These are phyloP conservation scores for Cepaea nemoralis DNA, from an alignment of 1,140 invertebrate species.

Conservation along the genomic window DNA sequence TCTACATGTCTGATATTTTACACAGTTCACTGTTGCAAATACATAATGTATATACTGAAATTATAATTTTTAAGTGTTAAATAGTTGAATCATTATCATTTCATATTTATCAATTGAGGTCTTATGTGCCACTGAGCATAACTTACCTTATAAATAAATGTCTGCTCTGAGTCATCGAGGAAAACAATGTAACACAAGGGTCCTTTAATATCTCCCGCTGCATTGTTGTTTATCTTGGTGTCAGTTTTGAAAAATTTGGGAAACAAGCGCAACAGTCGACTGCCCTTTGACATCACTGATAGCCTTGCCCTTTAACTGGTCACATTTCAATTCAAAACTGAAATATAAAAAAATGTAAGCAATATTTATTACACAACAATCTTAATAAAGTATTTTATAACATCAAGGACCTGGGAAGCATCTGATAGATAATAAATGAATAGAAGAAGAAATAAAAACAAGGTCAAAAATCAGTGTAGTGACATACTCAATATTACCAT, in stretches of 20 bases:
- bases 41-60: not conserved
- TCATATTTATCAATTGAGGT: not conserved
- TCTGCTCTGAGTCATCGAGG: slow-evolving; percentile 60
- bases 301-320: not conserved
- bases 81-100: not conserved
- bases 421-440: too few species aligned
- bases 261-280: slow-evolving; percentile 54
- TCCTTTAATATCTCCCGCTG: slow-evolving; percentile 41
- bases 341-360: not conserved
- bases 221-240: slow-evolving; percentile 47
- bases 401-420: too few species aligned
- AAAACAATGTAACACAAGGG: slow-evolving; percentile 53
- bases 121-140: not conserved
- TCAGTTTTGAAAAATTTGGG: slow-evolving; percentile 57
- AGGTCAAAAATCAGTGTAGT: too few species aligned
- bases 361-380: too few species aligned
- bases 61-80: not conserved
- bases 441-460: too few species aligned
- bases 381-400: too few species aligned
- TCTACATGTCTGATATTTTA: too few species aligned
- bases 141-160: slow-evolving; percentile 57
- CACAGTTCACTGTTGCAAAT: not conserved
- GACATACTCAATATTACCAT: too few species aligned
- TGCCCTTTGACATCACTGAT: slow-evolving; percentile 18
- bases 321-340: not conserved